These are phyloP conservation scores for Forbesichthys agassizii DNA, from an alignment of 2,113 vertebrate genomes.

Conservation along the genomic window DNA sequence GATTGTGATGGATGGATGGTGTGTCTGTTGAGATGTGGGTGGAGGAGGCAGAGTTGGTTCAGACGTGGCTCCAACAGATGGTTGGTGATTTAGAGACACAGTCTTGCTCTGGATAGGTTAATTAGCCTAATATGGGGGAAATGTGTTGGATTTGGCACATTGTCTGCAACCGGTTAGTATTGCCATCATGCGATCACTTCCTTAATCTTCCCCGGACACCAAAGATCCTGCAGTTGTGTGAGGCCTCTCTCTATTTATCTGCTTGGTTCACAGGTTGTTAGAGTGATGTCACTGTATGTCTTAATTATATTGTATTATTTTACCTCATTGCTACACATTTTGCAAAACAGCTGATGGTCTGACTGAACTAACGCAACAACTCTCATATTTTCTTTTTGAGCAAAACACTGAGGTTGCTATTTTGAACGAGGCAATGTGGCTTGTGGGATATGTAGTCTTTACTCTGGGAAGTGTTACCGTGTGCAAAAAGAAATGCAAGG, in stretches of 20 bases:
- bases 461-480: no score
- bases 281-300: slow-evolving; percentile 6
- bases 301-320: background rate
- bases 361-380: no score
- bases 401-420: no score
- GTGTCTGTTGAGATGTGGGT: slow-evolving; percentile 63
- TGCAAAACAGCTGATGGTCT: no score
- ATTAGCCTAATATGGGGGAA: slow-evolving; percentile 75
- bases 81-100: slow-evolving; percentile 67
- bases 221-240: slow-evolving; percentile 2
- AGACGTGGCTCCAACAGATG: slow-evolving; percentile 70
- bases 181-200: slow-evolving; percentile 32
- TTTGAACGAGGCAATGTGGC: no score
- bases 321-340: no score
- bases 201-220: slow-evolving; percentile 31
- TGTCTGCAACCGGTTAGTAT: slow-evolving; percentile 45
- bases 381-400: no score
- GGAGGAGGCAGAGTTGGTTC: slow-evolving; percentile 59
- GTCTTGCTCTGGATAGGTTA: slow-evolving; percentile 70
- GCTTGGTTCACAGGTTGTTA: background rate
- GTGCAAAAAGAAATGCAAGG: no score
- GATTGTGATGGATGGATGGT: slow-evolving; percentile 71
- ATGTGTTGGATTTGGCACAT: slow-evolving; percentile 64
- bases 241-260: background rate
- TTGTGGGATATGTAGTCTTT: no score